Percentiles rank a stretch among this genome's conserved stretches.
Evolutionary conservation across 2,113 vertebrate genomes (phyloP).

Genomic region (Pelecanoides urinatrix): DNA sequence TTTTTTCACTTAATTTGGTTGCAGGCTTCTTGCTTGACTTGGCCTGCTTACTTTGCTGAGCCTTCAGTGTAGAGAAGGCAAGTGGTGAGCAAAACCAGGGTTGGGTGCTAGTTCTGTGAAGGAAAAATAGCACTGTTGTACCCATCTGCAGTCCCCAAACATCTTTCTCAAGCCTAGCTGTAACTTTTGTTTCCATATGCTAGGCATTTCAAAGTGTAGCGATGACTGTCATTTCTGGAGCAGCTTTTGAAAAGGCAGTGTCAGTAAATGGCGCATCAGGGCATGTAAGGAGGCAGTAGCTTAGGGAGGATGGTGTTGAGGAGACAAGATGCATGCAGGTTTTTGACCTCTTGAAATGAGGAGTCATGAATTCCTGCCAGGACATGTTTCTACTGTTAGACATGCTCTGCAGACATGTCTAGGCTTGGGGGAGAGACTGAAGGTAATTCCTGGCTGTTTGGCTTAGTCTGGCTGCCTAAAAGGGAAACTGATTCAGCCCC

Average conservation of each 20-base stretch:
- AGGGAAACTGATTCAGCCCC: background rate
- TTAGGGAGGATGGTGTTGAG: background rate
- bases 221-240: background rate
- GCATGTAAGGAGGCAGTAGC: background rate
- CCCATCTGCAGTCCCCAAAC: background rate
- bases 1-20: background rate
- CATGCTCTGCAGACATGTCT: constrained; percentile 5
- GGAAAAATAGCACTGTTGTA: background rate
- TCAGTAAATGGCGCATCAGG: background rate
- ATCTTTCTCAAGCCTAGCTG: background rate
- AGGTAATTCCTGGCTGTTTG: background rate
- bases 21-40: background rate
- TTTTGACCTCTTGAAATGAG: constrained; percentile 10
- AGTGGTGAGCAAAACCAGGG: background rate
- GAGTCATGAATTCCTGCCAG: constrained; percentile 8
- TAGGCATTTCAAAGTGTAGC: background rate
- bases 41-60: constrained; percentile 15
- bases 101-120: background rate
- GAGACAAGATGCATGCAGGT: background rate
- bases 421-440: background rate
- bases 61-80: background rate
- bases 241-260: background rate
- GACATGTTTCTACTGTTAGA: constrained; percentile 3
- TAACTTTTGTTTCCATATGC: background rate
- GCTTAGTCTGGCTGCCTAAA: background rate